phyloP scores from a whole-genome alignment of 2,888 invertebrate species.

The Caprella mutica region DNA sequence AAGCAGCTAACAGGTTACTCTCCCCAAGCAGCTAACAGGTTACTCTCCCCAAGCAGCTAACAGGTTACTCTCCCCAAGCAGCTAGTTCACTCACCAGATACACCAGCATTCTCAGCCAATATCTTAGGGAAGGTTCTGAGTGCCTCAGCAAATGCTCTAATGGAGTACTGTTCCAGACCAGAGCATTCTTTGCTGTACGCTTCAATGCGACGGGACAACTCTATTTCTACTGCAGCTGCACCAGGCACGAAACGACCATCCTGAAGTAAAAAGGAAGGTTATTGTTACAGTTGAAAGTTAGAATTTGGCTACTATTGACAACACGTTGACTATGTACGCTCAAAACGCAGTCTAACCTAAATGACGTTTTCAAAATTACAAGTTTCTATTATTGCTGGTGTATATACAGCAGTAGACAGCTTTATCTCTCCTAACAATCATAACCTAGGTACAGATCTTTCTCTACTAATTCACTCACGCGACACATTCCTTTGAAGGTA shows the following conservation, averaged over 20 bases:
- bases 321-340: too few species aligned
- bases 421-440: too few species aligned
- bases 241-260: conserved; percentile 66
- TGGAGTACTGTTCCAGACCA: conserved; percentile 93
- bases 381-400: neutral
- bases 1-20: too few species aligned
- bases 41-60: too few species aligned
- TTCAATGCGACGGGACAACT: conserved; percentile 73
- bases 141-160: conserved; percentile 70
- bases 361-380: neutral
- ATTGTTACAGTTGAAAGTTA: neutral
- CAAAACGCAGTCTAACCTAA: too few species aligned
- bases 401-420: too few species aligned
- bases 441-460: too few species aligned
- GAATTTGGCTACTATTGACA: too few species aligned
- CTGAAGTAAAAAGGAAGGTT: conserved; percentile 36
- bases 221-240: conserved; percentile 90
- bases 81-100: neutral
- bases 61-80: too few species aligned
- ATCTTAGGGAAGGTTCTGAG: conserved; percentile 32
- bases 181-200: conserved; percentile 82
- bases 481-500: conserved; percentile 82
- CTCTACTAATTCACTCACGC: conserved; percentile 47
- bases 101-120: conserved; percentile 4
- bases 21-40: too few species aligned